Base-by-base conservation (phyloP, 2,113 vertebrate genomes). In the Cathartes aura region DNA sequence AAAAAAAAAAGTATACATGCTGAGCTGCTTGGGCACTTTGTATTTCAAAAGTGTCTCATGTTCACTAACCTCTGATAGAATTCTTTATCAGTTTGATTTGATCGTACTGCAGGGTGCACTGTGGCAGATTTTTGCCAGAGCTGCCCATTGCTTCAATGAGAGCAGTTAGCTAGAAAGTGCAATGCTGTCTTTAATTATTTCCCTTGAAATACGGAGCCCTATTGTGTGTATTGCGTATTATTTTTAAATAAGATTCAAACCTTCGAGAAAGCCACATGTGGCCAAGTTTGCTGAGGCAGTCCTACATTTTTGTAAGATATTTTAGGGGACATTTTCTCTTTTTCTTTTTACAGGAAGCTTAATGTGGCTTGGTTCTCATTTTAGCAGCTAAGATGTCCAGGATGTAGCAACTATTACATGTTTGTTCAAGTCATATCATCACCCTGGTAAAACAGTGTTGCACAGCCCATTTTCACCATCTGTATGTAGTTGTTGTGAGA, bases 41-140 rank as follows among this genome's bases (percentile, higher is more conserved):
- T 95, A 96, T 89, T 96, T 97, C 83, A 85, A 76, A 96, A 91
- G 20, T 85, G 64, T 82, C 95, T 96, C 78, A 91, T 96, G 93
- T 95, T 96, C 95, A 48, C 76, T 95, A 95, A 89, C 89, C 91
- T 94, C 83, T 95, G 76, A 97, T 87, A 91, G 91, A 97, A 96
- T 94, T 90, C 80, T 93, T 97, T 97, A 96, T 95, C 91, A 92
- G 56, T 82, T 91, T 96, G 93, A 87, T 97, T 94, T 96, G 81
- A 96, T 93, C 16, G 8, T 97, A 85, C 82, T 91, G 88, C 60
- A 91, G 81, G 89, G 81, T 93, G 73, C 92, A 92, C 64, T 68
- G 95, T 94, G 66, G 75, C 64, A 94, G 92, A 85, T 73, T 95
- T 97, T 91, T 92, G 48, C 93, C 64, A 89, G 40, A 84, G 76